Base-by-base conservation (phyloP, 2,113 vertebrate species). In the Clupea harengus region DNA sequence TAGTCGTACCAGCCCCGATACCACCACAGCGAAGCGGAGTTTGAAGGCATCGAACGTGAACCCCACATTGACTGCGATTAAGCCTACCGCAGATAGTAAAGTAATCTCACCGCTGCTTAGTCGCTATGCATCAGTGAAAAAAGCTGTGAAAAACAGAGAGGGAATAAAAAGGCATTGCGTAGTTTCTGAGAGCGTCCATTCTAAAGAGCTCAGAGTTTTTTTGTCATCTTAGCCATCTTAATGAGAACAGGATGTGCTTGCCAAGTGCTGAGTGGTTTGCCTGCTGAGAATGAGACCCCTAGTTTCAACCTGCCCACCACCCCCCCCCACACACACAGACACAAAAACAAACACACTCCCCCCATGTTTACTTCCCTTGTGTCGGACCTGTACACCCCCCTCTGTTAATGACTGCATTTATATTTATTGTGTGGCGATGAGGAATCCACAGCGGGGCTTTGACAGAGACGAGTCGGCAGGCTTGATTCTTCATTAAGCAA, bases 231-330 rank as follows among this genome's bases (percentile, higher is more conserved):
- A 32, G 64, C 32, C 72, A 78, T 78, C 28, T 39, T 78, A 78
- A 78, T 78, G 72, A 78, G 72, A 78, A 78, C 72, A 78, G 15
- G 32, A 39, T 78, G 72, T 39, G 72, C 72, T 78, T 17, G 25
- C 72, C 32, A 32, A 39, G 25, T 32, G 25, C 64, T 67, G 25
- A 28, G 64, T 67, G 64, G 54, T 22, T 49, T 67, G 60, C 60
- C 60, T 67, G 5, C n/a, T 28, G 25, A 60, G 22, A 67, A 10
- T 67, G 60, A 67, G 60, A 67, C 60, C n/a, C n/a, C 60, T 67
- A 25, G n/a, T 67, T 67, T 67, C n/a, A 28, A 11, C 60, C n/a
- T 8, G n/a, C 11, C 60, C n/a, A n/a, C 22, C 60, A 28, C 6
- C 22, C 39, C 1, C 39, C 1, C 39, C 1, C 39, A 64, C 57